Percentiles rank a stretch among this genome's conserved stretches.
Conservation (phyloP, 2,113 vertebrate species). For the Regulus satrapa region DNA sequence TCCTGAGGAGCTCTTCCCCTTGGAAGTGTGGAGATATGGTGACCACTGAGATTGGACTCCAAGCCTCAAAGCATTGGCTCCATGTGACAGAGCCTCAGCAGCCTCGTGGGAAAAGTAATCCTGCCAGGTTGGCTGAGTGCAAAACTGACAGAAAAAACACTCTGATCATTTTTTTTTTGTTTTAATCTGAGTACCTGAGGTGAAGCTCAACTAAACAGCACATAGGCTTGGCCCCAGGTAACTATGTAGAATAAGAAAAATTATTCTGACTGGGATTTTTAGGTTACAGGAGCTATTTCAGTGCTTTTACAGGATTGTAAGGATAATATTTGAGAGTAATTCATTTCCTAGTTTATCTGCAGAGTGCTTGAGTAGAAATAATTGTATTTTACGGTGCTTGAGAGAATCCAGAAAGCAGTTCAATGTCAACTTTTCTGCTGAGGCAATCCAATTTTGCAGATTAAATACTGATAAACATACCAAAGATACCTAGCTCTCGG, state of each 20-base stretch:
- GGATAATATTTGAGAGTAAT: background rate
- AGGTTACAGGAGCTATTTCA: background rate
- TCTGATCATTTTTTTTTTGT: background rate
- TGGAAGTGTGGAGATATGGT: fast-evolving
- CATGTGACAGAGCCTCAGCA: background rate
- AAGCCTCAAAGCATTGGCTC: background rate
- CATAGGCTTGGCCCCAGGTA: background rate
- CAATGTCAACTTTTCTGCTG: background rate
- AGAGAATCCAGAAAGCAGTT: slow-evolving; percentile 5
- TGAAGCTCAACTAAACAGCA: background rate
- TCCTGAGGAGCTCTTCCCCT: background rate
- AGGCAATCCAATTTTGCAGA: background rate
- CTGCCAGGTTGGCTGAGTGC: background rate
- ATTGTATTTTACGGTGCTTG: background rate
- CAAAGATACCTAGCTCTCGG: background rate
- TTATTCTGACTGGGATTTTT: background rate
- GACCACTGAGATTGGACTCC: fast-evolving
- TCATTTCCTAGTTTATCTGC: background rate
- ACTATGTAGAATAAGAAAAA: background rate
- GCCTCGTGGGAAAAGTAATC: background rate
- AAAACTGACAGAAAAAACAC: background rate
- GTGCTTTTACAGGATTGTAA: background rate
- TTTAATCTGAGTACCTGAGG: background rate
- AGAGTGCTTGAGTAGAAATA: background rate
- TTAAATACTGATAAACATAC: background rate